A percentile compares a stretch with the other conserved stretches of the same genome.
Conservation (phyloP, 2,113 vertebrate species). For the Chrysochloris asiatica region DNA sequence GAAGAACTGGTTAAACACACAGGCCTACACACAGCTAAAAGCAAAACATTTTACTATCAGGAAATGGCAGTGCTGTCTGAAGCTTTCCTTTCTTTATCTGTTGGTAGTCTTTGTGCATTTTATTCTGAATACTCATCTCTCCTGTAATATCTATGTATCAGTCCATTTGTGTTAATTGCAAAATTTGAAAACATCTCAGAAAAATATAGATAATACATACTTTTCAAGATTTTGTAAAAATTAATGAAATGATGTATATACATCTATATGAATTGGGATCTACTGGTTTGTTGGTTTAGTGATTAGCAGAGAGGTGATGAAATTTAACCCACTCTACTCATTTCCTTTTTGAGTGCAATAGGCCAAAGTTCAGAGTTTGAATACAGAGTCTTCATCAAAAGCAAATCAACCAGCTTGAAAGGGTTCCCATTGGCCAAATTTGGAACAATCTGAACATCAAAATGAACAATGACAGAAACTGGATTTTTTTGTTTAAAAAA, state of each 20-base stretch:
- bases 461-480: conserved; percentile 3
- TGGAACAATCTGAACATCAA: neutral
- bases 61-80: neutral
- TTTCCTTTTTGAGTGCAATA: neutral
- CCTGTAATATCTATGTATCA: neutral
- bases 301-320: neutral
- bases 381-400: conserved; percentile 17
- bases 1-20: neutral
- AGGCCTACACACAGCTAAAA: neutral
- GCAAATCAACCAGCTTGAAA: neutral
- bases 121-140: neutral
- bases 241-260: neutral
- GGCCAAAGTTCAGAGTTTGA: neutral
- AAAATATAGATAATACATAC: neutral
- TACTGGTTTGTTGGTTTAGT: neutral
- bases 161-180: neutral
- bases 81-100: neutral
- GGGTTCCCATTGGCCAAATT: neutral
- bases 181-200: neutral
- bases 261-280: neutral
- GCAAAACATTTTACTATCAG: neutral
- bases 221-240: neutral
- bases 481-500: neutral
- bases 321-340: neutral
- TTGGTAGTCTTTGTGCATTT: too few species aligned